phyloP scores from a whole-genome alignment of 2,797 vertebrate species.

The Pipistrellus nathusii region DNA sequence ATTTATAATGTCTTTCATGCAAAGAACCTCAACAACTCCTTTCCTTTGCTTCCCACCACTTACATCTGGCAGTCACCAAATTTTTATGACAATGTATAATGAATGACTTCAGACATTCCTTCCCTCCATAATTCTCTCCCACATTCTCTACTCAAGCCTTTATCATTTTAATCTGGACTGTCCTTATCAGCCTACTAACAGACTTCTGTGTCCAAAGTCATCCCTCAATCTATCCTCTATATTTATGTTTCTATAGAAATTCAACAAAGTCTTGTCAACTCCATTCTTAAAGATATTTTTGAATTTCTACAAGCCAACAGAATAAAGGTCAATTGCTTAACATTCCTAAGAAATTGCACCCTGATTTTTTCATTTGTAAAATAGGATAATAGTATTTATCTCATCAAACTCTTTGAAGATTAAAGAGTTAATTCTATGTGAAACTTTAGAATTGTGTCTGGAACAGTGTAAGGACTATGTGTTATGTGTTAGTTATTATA shows the following conservation, averaged over 20 bases:
- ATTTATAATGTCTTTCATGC: neutral
- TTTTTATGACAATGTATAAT: neutral
- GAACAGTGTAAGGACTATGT: neutral
- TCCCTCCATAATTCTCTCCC: neutral
- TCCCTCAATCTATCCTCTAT: neutral
- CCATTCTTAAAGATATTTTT: conserved; percentile 26
- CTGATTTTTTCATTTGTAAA: conserved; percentile 25
- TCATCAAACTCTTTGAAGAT: neutral
- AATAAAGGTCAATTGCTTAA: neutral
- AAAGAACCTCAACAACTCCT: neutral
- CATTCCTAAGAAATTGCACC: neutral
- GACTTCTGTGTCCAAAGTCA: neutral
- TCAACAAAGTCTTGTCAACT: neutral
- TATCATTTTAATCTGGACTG: neutral
- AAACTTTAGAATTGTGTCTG: conserved; percentile 12
- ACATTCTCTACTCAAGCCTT: neutral
- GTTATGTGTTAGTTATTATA: neutral
- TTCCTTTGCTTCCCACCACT: neutral
- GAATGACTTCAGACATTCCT: neutral
- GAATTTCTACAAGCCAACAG: neutral
- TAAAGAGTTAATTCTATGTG: neutral
- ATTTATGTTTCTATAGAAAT: neutral
- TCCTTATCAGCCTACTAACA: neutral
- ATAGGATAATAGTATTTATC: neutral
- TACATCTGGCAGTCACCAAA: neutral